phyloP scores from a whole-genome alignment of 1,140 invertebrate species.

The Caenorhabditis briggsae region DNA sequence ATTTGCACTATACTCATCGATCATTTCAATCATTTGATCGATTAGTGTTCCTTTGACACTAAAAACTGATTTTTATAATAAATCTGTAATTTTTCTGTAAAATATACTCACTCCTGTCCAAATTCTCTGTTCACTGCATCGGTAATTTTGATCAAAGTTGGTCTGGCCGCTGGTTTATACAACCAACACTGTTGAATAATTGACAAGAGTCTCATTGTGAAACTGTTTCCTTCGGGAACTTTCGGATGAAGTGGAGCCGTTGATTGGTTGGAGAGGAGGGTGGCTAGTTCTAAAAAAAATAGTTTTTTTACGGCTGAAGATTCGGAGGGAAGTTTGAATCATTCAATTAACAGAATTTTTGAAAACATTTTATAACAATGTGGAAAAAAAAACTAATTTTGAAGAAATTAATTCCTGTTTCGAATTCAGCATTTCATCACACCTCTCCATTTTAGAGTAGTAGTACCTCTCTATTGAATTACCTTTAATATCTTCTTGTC shows the following conservation, averaged over 20 bases:
- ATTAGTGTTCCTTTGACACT: conserved; percentile 63
- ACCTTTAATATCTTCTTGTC: conserved; percentile 49
- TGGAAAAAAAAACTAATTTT: too few species aligned
- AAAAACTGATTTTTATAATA: conserved; percentile 12
- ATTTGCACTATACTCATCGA: conserved; percentile 63
- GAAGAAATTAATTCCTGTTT: too few species aligned
- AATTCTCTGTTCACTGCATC: conserved; percentile 62
- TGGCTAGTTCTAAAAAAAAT: neutral
- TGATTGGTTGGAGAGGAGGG: conserved; percentile 12
- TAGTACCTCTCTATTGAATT: too few species aligned
- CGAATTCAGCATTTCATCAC: neutral
- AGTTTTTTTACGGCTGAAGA: neutral
- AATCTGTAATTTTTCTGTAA: neutral
- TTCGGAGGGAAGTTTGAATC: too few species aligned
- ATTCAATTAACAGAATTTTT: too few species aligned
- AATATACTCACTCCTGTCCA: conserved; percentile 55
- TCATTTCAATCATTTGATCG: conserved; percentile 65
- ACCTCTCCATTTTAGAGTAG: neutral
- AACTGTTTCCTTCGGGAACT: conserved; percentile 20
- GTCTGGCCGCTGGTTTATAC: conserved; percentile 41
- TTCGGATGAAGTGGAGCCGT: conserved; percentile 19
- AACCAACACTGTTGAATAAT: conserved; percentile 63
- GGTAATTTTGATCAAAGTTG: conserved; percentile 49
- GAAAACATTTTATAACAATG: too few species aligned
- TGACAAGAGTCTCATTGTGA: conserved; percentile 54